Conservation (phyloP, 2,113 vertebrate species). For the human region GRCh38 chr20:12631501-12632000, state of each 20-base stretch:
- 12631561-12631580: not conserved
- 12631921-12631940: not conserved
- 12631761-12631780: not conserved
- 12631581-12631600: not conserved
- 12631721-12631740: not conserved
- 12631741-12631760: not conserved
- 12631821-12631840: not conserved
- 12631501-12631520: not conserved
- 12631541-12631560: not conserved
- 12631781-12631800: not conserved
- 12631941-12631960: not conserved
- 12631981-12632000: not conserved
- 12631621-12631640: conserved; percentile 6
- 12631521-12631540: not conserved
- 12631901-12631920: not conserved
- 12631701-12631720: not conserved
- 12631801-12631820: not conserved
- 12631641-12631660: not conserved
- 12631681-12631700: not conserved
- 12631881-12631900: not conserved
- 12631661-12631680: not conserved
- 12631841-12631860: not conserved
- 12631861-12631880: not conserved
- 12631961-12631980: not conserved
- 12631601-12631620: not conserved